Conservation (phyloP, 2,113 vertebrate genomes). For the Sylvilagus bachmani region DNA sequence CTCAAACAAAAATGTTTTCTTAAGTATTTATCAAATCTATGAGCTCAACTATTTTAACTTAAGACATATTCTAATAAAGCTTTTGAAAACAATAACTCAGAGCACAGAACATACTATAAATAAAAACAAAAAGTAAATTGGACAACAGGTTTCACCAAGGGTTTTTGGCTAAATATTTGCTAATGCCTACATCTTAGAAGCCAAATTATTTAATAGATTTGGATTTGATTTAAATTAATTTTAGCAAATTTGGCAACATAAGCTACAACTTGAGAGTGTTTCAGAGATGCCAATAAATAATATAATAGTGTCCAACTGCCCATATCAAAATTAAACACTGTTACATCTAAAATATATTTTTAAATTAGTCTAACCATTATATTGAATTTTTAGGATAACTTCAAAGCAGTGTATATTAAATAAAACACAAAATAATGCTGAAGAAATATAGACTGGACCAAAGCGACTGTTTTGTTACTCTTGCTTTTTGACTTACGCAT, state of each 20-base stretch:
- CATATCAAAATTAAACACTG: neutral
- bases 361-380: neutral
- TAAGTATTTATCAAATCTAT: neutral
- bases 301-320: neutral
- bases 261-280: neutral
- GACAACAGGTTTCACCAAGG: neutral
- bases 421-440: neutral
- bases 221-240: slow-evolving; percentile 27
- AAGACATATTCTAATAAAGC: neutral
- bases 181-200: neutral
- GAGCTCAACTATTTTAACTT: neutral
- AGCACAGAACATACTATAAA: neutral
- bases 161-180: slow-evolving; percentile 35
- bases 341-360: neutral
- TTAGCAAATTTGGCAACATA: neutral
- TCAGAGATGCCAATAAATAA: neutral
- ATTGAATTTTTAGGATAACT: slow-evolving; percentile 4
- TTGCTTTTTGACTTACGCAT: neutral
- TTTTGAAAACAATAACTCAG: neutral
- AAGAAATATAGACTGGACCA: neutral
- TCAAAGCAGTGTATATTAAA: slow-evolving; percentile 22
- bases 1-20: neutral
- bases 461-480: neutral
- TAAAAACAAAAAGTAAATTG: neutral
- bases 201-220: neutral